Evolutionary conservation across 1,140 invertebrate genomes (phyloP), one percentile per base, ranked within the genome.

Genomic region (Condylostylus longicornis): DNA sequence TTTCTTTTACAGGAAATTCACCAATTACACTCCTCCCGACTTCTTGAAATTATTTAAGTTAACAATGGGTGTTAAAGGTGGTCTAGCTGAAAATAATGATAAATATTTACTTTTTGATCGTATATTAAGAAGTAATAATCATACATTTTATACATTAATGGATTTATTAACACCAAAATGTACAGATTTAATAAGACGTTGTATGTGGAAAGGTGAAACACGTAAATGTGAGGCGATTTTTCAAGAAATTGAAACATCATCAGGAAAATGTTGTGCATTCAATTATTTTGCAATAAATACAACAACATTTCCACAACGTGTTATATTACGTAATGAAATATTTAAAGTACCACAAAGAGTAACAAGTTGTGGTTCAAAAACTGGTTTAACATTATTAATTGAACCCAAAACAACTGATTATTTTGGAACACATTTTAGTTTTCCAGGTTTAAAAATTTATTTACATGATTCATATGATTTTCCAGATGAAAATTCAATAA

Each of bases 201-300:
- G 77, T 39, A 69, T 66, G 44, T 79, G 75, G 74, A 74, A 74
- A 45, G 70, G 69, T 9, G 50, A 46, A 1, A 35, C 53, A 0
- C 54, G 56, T 13, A 44, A 57, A 6, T 79, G 77, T 37, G 47
- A 60, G 0, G 45, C 51, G 10, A 37, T 76, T 2, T 74, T 79
- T 40, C 45, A 62, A 15, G 48, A 57, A 23, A 57, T 67, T 2
- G 63, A 65, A 38, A 68, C 69, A 0, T 42, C 65, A 1, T 51
- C 70, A 23, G 69, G 68, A 12, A 41, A 66, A 4, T 79, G 76
- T 34, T 78, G 76, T 44, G 62, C 65, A 9, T 77, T 76, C 39
- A 75, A 74, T 45, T 72, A 70, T 29, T 62, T 54, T 34, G 63
- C 23, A 34, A n/a, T 47, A 44, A 28, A 46, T 42, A 21, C 33